Evolutionary conservation across 2,113 vertebrate genomes (phyloP).

Genomic region (Helogale parvula): DNA sequence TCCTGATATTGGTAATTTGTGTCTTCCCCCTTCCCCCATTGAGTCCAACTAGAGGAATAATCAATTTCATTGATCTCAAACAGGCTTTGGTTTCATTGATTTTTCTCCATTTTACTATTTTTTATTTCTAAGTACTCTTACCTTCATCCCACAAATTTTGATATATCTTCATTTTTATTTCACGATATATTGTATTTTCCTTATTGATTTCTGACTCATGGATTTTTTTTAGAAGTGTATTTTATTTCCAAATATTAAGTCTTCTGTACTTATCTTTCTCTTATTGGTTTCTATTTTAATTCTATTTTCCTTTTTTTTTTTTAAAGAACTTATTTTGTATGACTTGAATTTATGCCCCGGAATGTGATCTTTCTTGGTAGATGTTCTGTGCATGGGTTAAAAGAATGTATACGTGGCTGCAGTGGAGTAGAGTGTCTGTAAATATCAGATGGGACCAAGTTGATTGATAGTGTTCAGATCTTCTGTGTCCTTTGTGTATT

Average conservation of each 20-base stretch:
- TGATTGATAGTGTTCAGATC: background rate
- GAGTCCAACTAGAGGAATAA: background rate
- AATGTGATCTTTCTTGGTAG: background rate
- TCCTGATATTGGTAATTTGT: slow-evolving; percentile 1
- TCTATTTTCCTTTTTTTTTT: background rate
- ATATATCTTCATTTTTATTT: background rate
- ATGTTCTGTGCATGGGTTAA: background rate
- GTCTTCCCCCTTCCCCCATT: background rate
- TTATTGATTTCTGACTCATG: background rate
- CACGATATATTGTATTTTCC: background rate
- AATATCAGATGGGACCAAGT: background rate
- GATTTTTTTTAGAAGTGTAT: background rate
- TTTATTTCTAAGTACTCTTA: background rate
- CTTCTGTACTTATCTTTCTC: background rate
- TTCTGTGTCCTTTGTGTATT: background rate
- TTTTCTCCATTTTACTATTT: background rate
- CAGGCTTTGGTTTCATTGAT: slow-evolving; percentile 13
- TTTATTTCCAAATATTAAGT: background rate
- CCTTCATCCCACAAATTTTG: background rate
- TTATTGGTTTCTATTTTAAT: background rate
- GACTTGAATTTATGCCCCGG: background rate
- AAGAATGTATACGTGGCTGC: background rate
- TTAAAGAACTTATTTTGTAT: background rate
- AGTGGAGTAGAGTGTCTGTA: background rate
- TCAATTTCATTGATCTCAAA: background rate